Percentiles rank a stretch among this genome's conserved stretches.
Evolutionary conservation across 1,140 invertebrate genomes (phyloP).

Genomic region (Acyrthosiphon pisum): DNA sequence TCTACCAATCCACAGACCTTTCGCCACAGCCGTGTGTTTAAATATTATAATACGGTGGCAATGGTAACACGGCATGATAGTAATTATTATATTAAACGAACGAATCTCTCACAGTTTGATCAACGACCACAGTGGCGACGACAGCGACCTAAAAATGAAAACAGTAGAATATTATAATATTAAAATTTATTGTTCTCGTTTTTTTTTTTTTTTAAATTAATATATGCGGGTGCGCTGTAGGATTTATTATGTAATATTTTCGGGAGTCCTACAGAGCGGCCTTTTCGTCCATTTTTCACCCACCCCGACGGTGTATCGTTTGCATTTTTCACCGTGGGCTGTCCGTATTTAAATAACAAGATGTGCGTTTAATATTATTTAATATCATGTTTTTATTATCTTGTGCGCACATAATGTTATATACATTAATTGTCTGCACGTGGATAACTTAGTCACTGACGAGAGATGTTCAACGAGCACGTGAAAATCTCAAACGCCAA

Average conservation of each 20-base stretch:
- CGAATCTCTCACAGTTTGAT: not conserved
- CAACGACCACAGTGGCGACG: not conserved
- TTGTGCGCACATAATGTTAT: not conserved
- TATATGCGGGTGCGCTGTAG: not conserved
- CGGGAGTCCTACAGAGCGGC: not conserved
- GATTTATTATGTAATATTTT: constrained; percentile 2
- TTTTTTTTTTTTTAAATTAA: not conserved
- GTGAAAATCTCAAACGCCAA: not conserved
- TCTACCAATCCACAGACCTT: not conserved
- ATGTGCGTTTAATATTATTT: not conserved
- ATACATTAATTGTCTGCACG: no score
- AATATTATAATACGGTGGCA: not conserved
- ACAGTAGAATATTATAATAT: not conserved
- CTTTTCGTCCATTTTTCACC: not conserved
- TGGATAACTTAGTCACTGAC: not conserved
- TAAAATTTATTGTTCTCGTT: not conserved
- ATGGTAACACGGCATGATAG: not conserved
- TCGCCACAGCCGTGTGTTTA: not conserved
- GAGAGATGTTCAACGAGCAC: not conserved
- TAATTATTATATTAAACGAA: not conserved
- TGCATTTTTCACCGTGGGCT: not conserved
- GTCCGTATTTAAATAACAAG: not conserved
- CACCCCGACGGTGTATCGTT: no score
- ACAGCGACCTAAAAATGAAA: not conserved
- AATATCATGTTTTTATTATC: not conserved